Conservation (phyloP, 1,140 invertebrate genomes). For the Lepidurus arcticus region DNA sequence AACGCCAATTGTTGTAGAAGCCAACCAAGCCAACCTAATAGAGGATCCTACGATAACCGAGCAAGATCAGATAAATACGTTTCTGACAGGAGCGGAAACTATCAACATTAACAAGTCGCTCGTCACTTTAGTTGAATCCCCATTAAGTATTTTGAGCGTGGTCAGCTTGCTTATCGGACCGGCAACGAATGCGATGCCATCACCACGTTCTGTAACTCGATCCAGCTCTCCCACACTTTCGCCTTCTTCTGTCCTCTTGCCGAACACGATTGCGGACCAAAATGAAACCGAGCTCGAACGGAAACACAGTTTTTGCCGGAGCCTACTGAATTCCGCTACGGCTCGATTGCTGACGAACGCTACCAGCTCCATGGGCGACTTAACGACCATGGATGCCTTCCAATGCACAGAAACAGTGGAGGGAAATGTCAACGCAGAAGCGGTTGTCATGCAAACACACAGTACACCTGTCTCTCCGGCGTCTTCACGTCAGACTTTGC, state of each 20-base stretch:
- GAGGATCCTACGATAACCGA: not conserved
- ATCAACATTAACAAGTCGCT: not conserved
- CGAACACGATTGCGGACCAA: not conserved
- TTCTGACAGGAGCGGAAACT: not conserved
- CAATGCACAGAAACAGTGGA: not conserved
- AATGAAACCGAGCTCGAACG: not conserved
- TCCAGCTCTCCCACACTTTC: not conserved
- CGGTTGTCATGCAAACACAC: not conserved
- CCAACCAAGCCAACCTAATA: not conserved
- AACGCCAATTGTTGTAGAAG: not conserved
- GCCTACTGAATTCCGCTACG: constrained; percentile 4
- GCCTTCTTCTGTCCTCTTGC: not conserved
- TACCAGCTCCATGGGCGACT: not conserved
- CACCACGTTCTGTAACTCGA: not conserved
- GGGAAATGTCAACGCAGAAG: not conserved
- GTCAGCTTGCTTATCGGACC: not conserved
- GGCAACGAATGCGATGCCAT: not conserved
- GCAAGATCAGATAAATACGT: not conserved
- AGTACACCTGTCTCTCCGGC: not conserved
- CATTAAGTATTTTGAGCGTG: constrained; percentile 9
- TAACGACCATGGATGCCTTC: not conserved
- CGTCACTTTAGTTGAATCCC: constrained; percentile 22
- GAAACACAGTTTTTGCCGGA: constrained; percentile 20
- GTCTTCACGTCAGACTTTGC: not conserved
- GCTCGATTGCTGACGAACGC: not conserved